These are phyloP conservation scores for Tachysurus fulvidraco DNA, from an alignment of 2,113 vertebrate species.

Conservation along the genomic window DNA sequence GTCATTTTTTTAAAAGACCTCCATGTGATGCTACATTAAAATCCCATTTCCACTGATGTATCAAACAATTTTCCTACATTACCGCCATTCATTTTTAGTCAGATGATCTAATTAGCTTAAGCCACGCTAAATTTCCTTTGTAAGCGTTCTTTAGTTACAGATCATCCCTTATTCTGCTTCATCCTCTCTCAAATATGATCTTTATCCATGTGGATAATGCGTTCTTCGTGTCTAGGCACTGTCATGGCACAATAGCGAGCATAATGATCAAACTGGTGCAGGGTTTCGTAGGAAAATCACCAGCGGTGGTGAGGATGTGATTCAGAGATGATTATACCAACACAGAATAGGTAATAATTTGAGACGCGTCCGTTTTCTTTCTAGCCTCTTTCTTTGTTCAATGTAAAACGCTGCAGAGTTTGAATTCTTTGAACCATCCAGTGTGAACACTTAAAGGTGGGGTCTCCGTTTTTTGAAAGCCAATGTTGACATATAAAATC, in stretches of 20 bases:
- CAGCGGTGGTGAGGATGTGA: neutral
- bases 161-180: neutral
- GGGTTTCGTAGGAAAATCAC: neutral
- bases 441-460: neutral
- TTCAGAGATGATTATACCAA: neutral
- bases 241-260: neutral
- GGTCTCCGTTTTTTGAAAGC: no score
- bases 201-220: neutral
- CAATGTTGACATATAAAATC: no score
- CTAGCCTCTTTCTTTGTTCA: neutral
- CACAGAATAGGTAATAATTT: no score
- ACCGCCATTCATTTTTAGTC: slow-evolving; percentile 11
- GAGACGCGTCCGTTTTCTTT: neutral
- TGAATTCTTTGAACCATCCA: neutral
- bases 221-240: neutral
- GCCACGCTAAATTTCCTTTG: slow-evolving; percentile 25
- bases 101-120: slow-evolving; percentile 29
- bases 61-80: slow-evolving; percentile 19
- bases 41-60: slow-evolving; percentile 26
- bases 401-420: neutral
- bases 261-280: neutral
- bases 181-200: neutral
- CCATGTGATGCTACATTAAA: slow-evolving; percentile 25
- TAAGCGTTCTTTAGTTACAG: slow-evolving; percentile 5
- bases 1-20: neutral